A percentile compares a stretch with the other conserved stretches of the same genome.
These are phyloP conservation scores for Conger conger DNA, from an alignment of 2,113 vertebrate species.

Conservation along the genomic window DNA sequence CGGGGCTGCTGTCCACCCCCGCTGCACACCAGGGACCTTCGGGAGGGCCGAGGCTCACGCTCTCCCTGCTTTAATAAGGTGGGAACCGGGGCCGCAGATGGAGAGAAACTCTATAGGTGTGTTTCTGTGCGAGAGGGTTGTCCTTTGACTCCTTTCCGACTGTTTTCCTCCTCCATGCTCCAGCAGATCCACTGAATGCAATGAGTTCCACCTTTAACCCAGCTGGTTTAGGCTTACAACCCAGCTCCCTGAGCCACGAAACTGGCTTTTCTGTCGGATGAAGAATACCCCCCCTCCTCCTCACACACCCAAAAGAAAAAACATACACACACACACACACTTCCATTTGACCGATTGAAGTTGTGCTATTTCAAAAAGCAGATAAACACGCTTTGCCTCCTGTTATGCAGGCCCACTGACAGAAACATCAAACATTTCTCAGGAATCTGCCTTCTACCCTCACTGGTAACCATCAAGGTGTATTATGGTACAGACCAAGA, in stretches of 20 bases:
- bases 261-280: not conserved
- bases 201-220: conserved; percentile 17
- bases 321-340: not conserved
- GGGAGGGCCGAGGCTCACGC: not conserved
- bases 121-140: conserved; percentile 13
- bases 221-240: conserved; percentile 17
- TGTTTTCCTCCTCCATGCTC: not conserved
- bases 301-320: not conserved
- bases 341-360: not conserved
- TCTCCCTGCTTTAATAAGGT: not conserved
- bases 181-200: conserved; percentile 19
- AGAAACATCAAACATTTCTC: not conserved
- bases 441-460: not conserved
- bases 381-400: not conserved
- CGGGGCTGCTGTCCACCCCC: conserved; percentile 17
- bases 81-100: not conserved
- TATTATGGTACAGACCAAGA: not conserved
- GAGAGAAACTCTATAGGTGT: not conserved
- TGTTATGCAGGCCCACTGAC: not conserved
- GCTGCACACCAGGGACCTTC: not conserved
- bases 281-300: not conserved
- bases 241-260: not conserved
- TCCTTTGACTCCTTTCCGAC: conserved; percentile 13
- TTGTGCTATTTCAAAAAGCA: not conserved
- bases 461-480: not conserved